Base-by-base conservation (phyloP, 2,888 invertebrate genomes). In the Disparrhopalites patrizii region DNA sequence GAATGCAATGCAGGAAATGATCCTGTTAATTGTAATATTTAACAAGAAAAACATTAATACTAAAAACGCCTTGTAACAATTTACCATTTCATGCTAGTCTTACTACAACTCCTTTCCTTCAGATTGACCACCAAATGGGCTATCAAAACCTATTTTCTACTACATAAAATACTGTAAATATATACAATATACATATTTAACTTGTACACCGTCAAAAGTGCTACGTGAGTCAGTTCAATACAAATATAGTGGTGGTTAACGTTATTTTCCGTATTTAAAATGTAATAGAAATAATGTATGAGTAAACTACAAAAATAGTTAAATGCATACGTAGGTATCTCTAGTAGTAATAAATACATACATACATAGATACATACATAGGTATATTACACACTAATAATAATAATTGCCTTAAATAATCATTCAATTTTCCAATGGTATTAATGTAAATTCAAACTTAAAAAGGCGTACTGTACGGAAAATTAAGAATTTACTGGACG, bases 11-110 rank as follows among this genome's bases (percentile, higher is more conserved):
- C n/a, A n/a, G n/a, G n/a, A n/a, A n/a, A n/a, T n/a, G n/a, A n/a
- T n/a, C n/a, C n/a, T n/a, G n/a, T n/a, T n/a, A n/a, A n/a, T n/a
- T n/a, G n/a, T n/a, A n/a, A n/a, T n/a, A n/a, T n/a, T n/a, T n/a
- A n/a, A n/a, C n/a, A n/a, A n/a, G n/a, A n/a, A n/a, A n/a, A n/a
- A n/a, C n/a, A n/a, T n/a, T n/a, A n/a, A n/a, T 47, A 15, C 18
- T 18, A 23, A 47, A 47, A 47, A n/a, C 20, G 61, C 61, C 61
- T 61, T 51, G 25, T 30, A 61, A 50, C 36, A 61, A 51, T 54
- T 61, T 62, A 62, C 62, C 62, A 62, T 54, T 62, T 54, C 23
- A 62, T 62, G 40, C 62, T 62, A 62, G 62, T 62, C 62, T 62
- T 25, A n/a, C 10, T n/a, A 23, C 56, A 38, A 56, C 28, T 50